A percentile compares a stretch with the other conserved stretches of the same genome.
These are phyloP conservation scores for Branchellion lobata DNA, from an alignment of 2,888 invertebrate genomes.

Conservation along the genomic window DNA sequence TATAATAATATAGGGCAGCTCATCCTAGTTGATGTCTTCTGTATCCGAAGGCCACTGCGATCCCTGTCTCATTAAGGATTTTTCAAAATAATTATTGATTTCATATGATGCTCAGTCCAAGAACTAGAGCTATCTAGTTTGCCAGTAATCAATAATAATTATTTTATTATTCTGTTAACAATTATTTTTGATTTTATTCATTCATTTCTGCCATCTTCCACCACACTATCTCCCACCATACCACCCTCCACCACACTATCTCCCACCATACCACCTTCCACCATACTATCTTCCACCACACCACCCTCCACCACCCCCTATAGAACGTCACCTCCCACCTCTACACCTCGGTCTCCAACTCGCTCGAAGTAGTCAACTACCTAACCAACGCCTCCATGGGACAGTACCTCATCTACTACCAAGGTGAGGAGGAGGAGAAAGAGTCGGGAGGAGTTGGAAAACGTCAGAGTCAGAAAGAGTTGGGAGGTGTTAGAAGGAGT, in stretches of 20 bases:
- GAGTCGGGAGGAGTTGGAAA: no score
- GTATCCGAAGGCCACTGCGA: no score
- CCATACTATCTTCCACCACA: slow-evolving; percentile 28
- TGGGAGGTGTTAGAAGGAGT: no score
- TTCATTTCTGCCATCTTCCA: neutral
- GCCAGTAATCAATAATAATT: no score
- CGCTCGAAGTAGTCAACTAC: slow-evolving; percentile 49
- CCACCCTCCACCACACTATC: neutral
- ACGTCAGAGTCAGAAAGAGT: no score
- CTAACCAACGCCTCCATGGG: slow-evolving; percentile 44
- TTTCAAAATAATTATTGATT: no score
- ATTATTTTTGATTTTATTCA: neutral
- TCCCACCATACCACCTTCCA: neutral
- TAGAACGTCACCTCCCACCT: slow-evolving; percentile 36
- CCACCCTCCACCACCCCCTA: slow-evolving; percentile 43
- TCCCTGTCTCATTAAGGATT: no score
- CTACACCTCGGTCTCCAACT: slow-evolving; percentile 47
- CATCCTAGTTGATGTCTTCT: no score
- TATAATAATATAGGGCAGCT: no score
- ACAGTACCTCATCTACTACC: slow-evolving; percentile 51
- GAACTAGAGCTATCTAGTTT: no score
- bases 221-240: neutral
- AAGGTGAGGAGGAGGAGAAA: slow-evolving; percentile 46
- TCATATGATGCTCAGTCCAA: no score
- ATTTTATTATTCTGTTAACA: no score